Base-by-base conservation (phyloP, 2,888 invertebrate genomes). In the Dysmachus trigonus region DNA sequence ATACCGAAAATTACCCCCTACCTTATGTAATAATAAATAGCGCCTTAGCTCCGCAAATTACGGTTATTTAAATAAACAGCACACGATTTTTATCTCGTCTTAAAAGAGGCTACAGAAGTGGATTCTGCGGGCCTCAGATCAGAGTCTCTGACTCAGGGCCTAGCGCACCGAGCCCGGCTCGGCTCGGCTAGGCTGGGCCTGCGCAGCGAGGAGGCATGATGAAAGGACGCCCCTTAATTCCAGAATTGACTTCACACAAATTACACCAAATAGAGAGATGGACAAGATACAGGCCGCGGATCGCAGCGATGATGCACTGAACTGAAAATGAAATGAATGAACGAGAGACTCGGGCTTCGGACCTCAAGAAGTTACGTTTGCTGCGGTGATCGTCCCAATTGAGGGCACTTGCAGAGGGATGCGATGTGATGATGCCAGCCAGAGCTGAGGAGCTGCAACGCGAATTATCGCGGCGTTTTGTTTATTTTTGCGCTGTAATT, bases 401-500 rank as follows among this genome's bases (percentile, higher is more conserved):
- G 73, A 31, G 85, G 76, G 73, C 74, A 74, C 74, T 85, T 31
- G 18, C 27, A 82, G n/a, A n/a, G 62, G 85, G 71, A 74, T 85
- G 38, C 15, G 38, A 41, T 85, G 38, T 4, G 38, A 41, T 41
- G 38, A 35, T 35, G 81, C 41, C 73, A 18, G 27, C 85, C 53
- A 47, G 85, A 87, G 82, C 87, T 86, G 86, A 81, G 41, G 86
- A 35, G n/a, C 15, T 71, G 86, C 85, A 87, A 88, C 86, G 87
- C 87, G 87, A 88, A 88, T 88, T 88, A 88, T 88, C 86, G 87
- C 91, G 90, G 90, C 90, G 90, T 91, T 91, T 92, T 92, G 92
- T 92, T 92, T 92, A 92, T 92, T 92, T 92, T 92, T 89, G 91
- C 90, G 90, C 91, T 92, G 92, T 92, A 92, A 92, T 92, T 92